Conservation (phyloP, 1,140 invertebrate genomes). For the Bombyx mandarina region DNA sequence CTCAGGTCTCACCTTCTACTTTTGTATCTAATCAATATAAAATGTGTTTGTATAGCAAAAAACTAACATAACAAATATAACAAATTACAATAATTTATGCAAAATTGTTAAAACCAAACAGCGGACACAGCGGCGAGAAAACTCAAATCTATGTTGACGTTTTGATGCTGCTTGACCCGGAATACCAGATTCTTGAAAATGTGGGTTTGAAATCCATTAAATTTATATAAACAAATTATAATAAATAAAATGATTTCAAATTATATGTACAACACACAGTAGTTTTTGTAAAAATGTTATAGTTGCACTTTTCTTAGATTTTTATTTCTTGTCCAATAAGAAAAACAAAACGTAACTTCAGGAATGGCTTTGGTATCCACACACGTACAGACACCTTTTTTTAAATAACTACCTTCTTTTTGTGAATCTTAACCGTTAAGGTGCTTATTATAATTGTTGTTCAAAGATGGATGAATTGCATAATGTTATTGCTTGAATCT, state of each 20-base stretch:
- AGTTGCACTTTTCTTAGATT: too few relatives aligned
- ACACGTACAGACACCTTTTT: too few relatives aligned
- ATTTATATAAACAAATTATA: neutral
- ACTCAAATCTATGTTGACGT: slow-evolving; percentile 48
- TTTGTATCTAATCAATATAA: neutral
- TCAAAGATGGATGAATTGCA: too few relatives aligned
- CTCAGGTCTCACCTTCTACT: neutral
- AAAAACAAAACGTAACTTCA: slow-evolving; percentile 2
- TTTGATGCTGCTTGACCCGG: slow-evolving; percentile 4
- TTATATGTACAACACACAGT: neutral
- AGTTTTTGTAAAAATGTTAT: neutral
- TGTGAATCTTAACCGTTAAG: too few relatives aligned
- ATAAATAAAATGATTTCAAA: neutral
- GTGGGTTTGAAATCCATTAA: neutral
- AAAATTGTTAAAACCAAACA: slow-evolving; percentile 47
- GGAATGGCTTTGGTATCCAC: too few relatives aligned
- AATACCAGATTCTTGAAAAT: too few relatives aligned
- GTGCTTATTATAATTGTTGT: too few relatives aligned
- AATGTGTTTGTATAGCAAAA: neutral
- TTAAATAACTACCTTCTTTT: too few relatives aligned
- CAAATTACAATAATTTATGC: slow-evolving; percentile 24
- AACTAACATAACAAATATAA: slow-evolving; percentile 20
- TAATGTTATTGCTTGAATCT: too few relatives aligned
- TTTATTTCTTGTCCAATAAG: neutral
- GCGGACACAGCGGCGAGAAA: slow-evolving; percentile 55